Percentiles rank a stretch among this genome's conserved stretches.
Conservation (phyloP, 2,888 invertebrate species). For the Clepsis dumicolana region DNA sequence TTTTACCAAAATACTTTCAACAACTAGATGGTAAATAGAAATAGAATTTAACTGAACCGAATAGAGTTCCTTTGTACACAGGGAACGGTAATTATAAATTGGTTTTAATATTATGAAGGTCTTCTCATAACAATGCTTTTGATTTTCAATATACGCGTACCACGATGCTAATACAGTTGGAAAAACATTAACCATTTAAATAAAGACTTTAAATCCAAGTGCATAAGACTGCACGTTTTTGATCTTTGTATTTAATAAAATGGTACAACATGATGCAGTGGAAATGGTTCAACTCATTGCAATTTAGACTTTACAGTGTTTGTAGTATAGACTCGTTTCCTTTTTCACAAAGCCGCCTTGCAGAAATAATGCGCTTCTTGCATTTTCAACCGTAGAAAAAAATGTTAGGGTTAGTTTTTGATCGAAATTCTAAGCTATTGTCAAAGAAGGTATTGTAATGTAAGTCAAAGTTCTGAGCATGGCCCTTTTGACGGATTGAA, state of each 20-base stretch:
- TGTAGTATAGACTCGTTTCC: background rate
- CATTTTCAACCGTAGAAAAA: background rate
- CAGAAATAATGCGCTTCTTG: background rate
- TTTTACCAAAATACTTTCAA: background rate
- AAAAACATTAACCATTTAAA: slow-evolving; percentile 15
- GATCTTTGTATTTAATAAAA: background rate
- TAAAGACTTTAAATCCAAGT: background rate
- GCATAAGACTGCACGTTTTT: background rate
- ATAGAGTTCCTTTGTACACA: background rate
- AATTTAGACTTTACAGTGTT: background rate
- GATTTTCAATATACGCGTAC: slow-evolving; percentile 51
- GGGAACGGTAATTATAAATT: slow-evolving; percentile 2
- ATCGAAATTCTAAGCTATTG: slow-evolving; percentile 10
- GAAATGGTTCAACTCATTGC: background rate
- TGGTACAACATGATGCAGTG: background rate
- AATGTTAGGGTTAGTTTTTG: background rate
- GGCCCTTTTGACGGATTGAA: slow-evolving; percentile 41
- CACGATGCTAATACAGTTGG: slow-evolving; percentile 18
- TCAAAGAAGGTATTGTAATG: slow-evolving; percentile 28
- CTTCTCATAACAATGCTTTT: slow-evolving; percentile 49
- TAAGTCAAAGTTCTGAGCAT: slow-evolving; percentile 20
- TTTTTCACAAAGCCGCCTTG: background rate
- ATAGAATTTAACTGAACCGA: background rate
- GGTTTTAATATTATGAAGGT: slow-evolving; percentile 31
- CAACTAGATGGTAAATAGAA: background rate